Percentiles rank a stretch among this genome's conserved stretches.
Conservation (phyloP, 2,888 invertebrate species). For the Cremastinae sp. region DNA sequence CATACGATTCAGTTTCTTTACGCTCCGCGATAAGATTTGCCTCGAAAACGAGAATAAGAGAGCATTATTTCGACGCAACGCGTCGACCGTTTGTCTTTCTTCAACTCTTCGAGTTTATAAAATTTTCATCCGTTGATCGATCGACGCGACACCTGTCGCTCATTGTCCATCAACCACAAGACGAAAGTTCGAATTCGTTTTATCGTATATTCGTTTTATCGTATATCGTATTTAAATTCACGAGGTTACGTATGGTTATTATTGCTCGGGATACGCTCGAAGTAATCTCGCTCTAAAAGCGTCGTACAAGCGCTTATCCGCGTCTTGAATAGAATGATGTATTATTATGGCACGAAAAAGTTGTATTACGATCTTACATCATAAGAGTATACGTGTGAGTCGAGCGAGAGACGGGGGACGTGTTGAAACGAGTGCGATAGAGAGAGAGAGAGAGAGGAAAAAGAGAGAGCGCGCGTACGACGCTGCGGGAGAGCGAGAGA, state of each 20-base stretch:
- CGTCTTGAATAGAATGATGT: constrained; percentile 18
- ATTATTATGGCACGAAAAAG: constrained; percentile 27
- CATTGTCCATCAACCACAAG: too few relatives aligned
- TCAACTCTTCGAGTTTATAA: not conserved
- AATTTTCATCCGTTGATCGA: constrained; percentile 29
- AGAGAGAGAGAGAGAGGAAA: too few relatives aligned
- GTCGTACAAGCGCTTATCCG: not conserved
- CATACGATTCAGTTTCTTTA: not conserved
- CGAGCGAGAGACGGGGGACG: too few relatives aligned
- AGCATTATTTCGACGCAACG: not conserved
- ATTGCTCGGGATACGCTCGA: constrained; percentile 8
- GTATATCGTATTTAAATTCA: too few relatives aligned
- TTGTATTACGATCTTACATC: constrained; percentile 14
- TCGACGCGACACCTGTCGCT: too few relatives aligned
- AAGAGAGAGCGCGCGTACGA: too few relatives aligned
- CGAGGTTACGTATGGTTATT: not conserved
- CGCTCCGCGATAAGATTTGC: constrained; percentile 1
- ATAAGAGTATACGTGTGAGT: not conserved
- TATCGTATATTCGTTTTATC: too few relatives aligned
- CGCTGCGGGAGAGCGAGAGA: too few relatives aligned
- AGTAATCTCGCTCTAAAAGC: constrained; percentile 8
- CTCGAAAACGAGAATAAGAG: not conserved
- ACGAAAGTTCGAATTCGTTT: too few relatives aligned
- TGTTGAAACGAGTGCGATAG: too few relatives aligned
- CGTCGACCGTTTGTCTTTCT: not conserved